Conservation (phyloP, 2,888 invertebrate species). For the Andrena minutula region DNA sequence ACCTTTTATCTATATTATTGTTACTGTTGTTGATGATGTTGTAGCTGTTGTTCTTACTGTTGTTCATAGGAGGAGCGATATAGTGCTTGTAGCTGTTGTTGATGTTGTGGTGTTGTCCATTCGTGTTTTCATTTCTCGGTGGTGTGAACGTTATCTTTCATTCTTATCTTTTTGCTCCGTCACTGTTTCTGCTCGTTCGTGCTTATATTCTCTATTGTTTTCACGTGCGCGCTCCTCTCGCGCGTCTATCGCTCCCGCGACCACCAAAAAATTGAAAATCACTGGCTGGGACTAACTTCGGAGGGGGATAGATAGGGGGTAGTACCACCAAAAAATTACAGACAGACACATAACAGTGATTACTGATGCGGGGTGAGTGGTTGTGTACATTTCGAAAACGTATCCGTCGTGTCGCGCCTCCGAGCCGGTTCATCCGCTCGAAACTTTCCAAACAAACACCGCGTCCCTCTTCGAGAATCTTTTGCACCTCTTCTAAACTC, state of each 20-base stretch:
- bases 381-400: slow-evolving; percentile 36
- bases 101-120: slow-evolving; percentile 65
- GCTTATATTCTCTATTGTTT: slow-evolving; percentile 20
- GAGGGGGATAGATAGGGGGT: slow-evolving; percentile 44
- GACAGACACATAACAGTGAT: slow-evolving; percentile 70
- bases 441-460: background rate
- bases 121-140: slow-evolving; percentile 72
- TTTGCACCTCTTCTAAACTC: background rate
- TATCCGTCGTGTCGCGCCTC: slow-evolving; percentile 5
- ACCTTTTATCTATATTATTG: slow-evolving; percentile 43
- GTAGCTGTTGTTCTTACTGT: slow-evolving; percentile 66
- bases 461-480: background rate
- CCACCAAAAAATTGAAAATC: slow-evolving; percentile 68
- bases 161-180: background rate
- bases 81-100: slow-evolving; percentile 63
- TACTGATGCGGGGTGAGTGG: slow-evolving; percentile 54
- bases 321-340: slow-evolving; percentile 66
- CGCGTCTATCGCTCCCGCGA: slow-evolving; percentile 17
- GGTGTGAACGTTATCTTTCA: slow-evolving; percentile 43
- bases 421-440: background rate
- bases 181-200: background rate
- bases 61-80: slow-evolving; percentile 56
- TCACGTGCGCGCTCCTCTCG: background rate
- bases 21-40: slow-evolving; percentile 58
- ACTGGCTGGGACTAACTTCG: slow-evolving; percentile 78